Evolutionary conservation across 1,140 invertebrate species (phyloP), one percentile per base, ranked within the genome.

Genomic region (Drosophila sproati): DNA sequence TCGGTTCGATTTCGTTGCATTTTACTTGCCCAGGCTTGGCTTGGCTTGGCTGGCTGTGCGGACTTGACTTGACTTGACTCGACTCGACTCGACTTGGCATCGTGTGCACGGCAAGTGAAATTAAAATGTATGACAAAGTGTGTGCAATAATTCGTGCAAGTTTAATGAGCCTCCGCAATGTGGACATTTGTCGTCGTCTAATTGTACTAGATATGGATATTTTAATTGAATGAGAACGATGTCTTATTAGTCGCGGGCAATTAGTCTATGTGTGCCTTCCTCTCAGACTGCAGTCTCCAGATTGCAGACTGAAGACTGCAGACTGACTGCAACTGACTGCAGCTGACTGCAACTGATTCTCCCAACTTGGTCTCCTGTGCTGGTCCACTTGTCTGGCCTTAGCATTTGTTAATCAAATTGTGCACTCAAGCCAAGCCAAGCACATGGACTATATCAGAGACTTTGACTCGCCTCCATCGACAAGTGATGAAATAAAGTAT

Each of bases 111-210:
- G 51, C 70, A 83, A 88, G 80, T 82, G 86, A 91, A 92, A 92
- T 92, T 92, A 92, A 92, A 92, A 92, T 92, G 91, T 92, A 92
- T 92, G 91, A 92, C 87, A 91, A 91, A 92, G 83, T 92, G 91
- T 87, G 91, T 92, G 91, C 91, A 92, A 89, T 92, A 92, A 92
- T 92, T 92, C 91, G 87, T 91, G 80, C 87, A 92, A 92, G 82
- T 85, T 92, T 91, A 92, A 92, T 92, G 87, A 92, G 85, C 82
- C 80, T 57, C 60, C 56, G 83, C 85, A 91, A 91, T 91, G 82
- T 92, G 85, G 72, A 87, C 78, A 91, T 92, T 89, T 89, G 78
- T 82, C 78, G 70, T 78, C 68, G 77, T 91, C 87, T 87, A 87
- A 91, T 87, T 90, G 82, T 76, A 87, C 88, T 91, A 87, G 87